A percentile compares a stretch with the other conserved stretches of the same genome.
Conservation (phyloP, 2,888 invertebrate genomes). For the Rhagonycha fulva region DNA sequence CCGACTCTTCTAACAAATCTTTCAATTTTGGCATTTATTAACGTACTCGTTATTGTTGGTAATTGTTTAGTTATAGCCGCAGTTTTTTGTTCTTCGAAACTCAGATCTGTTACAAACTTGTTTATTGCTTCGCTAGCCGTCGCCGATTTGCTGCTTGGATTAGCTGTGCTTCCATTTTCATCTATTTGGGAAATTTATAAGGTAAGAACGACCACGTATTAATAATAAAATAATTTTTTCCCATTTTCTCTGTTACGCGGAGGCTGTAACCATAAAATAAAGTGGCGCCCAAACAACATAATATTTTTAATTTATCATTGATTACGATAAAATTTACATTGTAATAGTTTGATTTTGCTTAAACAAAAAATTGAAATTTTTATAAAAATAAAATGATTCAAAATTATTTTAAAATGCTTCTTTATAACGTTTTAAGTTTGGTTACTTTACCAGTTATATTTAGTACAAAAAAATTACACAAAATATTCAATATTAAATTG, state of each 20-base stretch:
- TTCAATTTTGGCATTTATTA: slow-evolving; percentile 79
- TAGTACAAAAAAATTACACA: no score
- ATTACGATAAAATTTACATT: no score
- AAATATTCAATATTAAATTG: no score
- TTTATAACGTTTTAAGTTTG: no score
- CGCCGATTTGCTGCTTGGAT: slow-evolving; percentile 93
- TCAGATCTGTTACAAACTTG: slow-evolving; percentile 93
- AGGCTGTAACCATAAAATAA: no score
- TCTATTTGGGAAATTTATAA: slow-evolving; percentile 92
- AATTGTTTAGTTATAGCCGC: slow-evolving; percentile 93
- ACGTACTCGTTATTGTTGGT: slow-evolving; percentile 86
- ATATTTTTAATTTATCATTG: no score
- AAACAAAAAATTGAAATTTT: no score
- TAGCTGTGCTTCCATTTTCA: slow-evolving; percentile 94
- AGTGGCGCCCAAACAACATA: no score
- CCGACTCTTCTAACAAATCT: slow-evolving; percentile 76
- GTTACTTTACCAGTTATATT: no score
- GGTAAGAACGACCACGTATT: slow-evolving; percentile 56
- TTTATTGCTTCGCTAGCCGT: slow-evolving; percentile 97
- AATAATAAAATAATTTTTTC: background rate
- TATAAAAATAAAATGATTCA: no score
- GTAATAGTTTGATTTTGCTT: no score
- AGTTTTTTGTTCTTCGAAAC: slow-evolving; percentile 87
- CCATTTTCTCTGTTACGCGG: background rate
- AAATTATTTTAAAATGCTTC: no score